Evolutionary conservation across 2,888 invertebrate genomes (phyloP), one percentile per base, ranked within the genome.

Genomic region (Hirtodrosophila duncani): DNA sequence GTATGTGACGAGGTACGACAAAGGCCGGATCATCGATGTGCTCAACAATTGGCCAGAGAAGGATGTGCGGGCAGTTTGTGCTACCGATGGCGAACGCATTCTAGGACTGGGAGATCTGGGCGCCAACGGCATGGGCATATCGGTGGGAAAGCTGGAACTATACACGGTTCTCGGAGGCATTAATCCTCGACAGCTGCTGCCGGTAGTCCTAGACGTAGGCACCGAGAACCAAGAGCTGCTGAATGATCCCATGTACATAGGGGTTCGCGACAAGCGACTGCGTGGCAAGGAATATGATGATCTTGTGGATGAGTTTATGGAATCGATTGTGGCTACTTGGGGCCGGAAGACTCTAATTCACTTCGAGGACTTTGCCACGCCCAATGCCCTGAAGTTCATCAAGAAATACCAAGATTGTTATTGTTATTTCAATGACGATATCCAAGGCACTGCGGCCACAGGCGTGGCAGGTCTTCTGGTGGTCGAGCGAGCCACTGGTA

Each of bases 1-100:
- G 7, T 99, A 96, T 87, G 27, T 77, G 1, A 59, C 48, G 37
- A 65, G 53, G 2, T 50, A 41, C 8, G 75, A 77, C 30, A 52
- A 44, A 0, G 66, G 70, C 0, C 56, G 62, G 0, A 63, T 77
- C 9, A 1, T 3, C 0, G 38, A 77, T 1, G 58, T 77, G n/a
- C 24, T 77, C 1, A 11, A 4, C 3, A 77, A 77, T 24, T 82
- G 81, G 82, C 72, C 78, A 0, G 16, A 5, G 1, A 2, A 3
- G 1, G 42, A 58, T 4, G 26, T 72, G 1, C 24, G 42, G 3
- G 81, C 66, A 0, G 29, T 77, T 3, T 72, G 74, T 6, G 58
- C 81, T 0, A 77, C 75, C 0, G 82, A 77, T 10, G 75, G 75
- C 0, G 78, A 66, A 7, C 60, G 82, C 0, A 66, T 77, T 5